phyloP scores from a whole-genome alignment of 2,113 vertebrate genomes.

The Clinocottus analis region DNA sequence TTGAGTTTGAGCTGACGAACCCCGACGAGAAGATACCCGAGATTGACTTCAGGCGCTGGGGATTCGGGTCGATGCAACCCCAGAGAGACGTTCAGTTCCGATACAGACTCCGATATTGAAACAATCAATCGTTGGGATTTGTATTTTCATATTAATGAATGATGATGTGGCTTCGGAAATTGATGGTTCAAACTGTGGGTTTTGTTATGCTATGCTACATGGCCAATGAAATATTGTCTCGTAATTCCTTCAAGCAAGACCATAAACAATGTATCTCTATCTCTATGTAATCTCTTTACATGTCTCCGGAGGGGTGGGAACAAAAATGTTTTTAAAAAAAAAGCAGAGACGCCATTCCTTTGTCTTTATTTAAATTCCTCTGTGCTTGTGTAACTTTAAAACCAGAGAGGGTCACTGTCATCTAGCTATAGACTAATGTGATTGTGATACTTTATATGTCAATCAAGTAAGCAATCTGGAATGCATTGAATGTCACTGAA shows the following conservation, averaged over 20 bases:
- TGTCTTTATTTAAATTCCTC: background rate
- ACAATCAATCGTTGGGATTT: background rate
- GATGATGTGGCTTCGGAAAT: no score
- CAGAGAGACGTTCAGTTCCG: constrained; percentile 83
- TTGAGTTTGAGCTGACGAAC: constrained; percentile 89
- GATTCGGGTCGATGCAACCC: constrained; percentile 90
- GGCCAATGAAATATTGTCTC: background rate
- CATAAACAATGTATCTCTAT: background rate
- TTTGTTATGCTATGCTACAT: no score
- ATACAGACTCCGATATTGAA: constrained; percentile 80
- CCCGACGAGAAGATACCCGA: constrained; percentile 81
- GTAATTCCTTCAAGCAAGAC: background rate
- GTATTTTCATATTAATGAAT: background rate
- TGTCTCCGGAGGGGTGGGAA: no score
- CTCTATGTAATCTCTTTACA: background rate
- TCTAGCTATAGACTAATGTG: background rate
- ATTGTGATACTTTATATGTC: background rate
- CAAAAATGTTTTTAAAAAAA: background rate
- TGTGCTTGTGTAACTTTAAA: background rate
- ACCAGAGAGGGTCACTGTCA: background rate
- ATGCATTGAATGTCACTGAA: background rate
- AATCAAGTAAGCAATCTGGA: background rate
- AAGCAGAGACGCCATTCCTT: background rate
- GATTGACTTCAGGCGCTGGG: constrained; percentile 85
- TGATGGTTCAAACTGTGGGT: no score